Conservation (phyloP, 1,140 invertebrate genomes). For the Copidosoma floridanum region DNA sequence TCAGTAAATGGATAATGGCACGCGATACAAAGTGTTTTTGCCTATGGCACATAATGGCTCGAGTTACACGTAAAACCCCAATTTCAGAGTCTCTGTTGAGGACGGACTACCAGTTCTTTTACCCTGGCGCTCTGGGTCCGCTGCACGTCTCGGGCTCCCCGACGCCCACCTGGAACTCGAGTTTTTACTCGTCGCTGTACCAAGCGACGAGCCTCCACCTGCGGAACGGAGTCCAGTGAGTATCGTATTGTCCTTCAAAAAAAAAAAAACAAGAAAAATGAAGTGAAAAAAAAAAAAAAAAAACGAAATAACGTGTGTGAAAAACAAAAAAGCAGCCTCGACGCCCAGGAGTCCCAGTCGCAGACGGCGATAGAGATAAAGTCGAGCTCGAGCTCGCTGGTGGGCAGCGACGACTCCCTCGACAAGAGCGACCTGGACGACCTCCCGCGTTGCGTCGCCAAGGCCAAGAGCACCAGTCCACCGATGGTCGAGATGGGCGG, state of each 20-base stretch:
- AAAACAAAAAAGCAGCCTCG: no score
- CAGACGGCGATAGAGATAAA: slow-evolving; percentile 47
- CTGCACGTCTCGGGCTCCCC: slow-evolving; percentile 45
- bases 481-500: slow-evolving; percentile 48
- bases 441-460: slow-evolving; percentile 39
- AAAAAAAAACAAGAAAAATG: no score
- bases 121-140: slow-evolving; percentile 49
- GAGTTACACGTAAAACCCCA: no score
- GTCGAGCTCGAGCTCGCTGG: slow-evolving; percentile 56
- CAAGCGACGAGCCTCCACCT: slow-evolving; percentile 49
- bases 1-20: no score
- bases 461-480: slow-evolving; percentile 42
- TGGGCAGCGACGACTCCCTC: slow-evolving; percentile 63
- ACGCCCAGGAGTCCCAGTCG: slow-evolving; percentile 52
- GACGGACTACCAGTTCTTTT: slow-evolving; percentile 53
- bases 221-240: slow-evolving; percentile 48
- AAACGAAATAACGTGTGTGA: no score
- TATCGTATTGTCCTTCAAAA: no score
- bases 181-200: slow-evolving; percentile 53
- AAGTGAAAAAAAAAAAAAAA: no score
- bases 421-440: slow-evolving; percentile 62
- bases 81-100: slow-evolving; percentile 51
- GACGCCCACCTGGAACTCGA: slow-evolving; percentile 49
- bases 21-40: no score
- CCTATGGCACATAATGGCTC: no score